Conservation (phyloP, 2,113 vertebrate species). For the Corythornis madagascariensis region DNA sequence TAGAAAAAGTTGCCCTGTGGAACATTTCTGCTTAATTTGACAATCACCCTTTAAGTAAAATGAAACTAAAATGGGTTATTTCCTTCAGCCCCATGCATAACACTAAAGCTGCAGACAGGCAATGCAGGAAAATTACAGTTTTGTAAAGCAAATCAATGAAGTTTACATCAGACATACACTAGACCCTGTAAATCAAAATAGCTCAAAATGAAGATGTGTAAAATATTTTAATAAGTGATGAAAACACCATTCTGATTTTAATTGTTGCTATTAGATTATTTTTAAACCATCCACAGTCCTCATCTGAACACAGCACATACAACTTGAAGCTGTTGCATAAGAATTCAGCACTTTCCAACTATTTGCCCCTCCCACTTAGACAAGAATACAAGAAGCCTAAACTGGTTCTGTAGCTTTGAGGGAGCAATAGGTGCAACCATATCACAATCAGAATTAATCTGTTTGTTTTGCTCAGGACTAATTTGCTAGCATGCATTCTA, state of each 20-base stretch:
- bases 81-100: not conserved
- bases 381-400: not conserved
- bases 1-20: not conserved
- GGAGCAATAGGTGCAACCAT: not conserved
- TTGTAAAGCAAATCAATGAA: not conserved
- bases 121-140: not conserved
- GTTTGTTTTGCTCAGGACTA: not conserved
- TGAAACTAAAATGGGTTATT: not conserved
- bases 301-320: not conserved
- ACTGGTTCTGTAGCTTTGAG: conserved; percentile 20
- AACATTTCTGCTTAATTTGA: not conserved
- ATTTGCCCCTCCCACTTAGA: not conserved
- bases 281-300: not conserved
- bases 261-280: not conserved
- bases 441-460: not conserved
- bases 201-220: not conserved
- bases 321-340: not conserved
- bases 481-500: too few species aligned
- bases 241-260: not conserved
- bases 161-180: not conserved
- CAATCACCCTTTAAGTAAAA: not conserved
- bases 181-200: not conserved
- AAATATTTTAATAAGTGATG: not conserved
- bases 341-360: not conserved
- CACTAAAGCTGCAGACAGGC: not conserved